A percentile compares a stretch with the other conserved stretches of the same genome.
These are phyloP conservation scores for Oncorhynchus gorbuscha DNA, from an alignment of 2,113 vertebrate species.

Conservation along the genomic window DNA sequence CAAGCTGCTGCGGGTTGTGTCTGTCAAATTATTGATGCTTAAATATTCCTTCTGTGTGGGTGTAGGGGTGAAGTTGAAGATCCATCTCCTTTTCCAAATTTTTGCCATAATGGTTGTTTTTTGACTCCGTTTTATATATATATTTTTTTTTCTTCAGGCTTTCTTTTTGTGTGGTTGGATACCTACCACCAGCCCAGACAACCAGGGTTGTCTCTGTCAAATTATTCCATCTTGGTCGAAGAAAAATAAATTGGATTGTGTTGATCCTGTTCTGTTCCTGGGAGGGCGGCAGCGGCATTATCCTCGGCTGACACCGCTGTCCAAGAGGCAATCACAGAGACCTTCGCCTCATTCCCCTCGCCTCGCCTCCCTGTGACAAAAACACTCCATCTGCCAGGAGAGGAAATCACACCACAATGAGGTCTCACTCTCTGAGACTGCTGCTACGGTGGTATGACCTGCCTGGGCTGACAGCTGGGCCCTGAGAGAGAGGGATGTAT, in stretches of 20 bases:
- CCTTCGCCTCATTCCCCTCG: constrained; percentile 53
- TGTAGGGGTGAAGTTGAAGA: constrained; percentile 55
- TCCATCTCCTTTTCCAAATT: constrained; percentile 36
- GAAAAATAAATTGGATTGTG: constrained; percentile 80
- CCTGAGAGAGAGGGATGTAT: constrained; percentile 4
- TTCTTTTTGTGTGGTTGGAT: constrained; percentile 40
- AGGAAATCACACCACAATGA: constrained; percentile 79
- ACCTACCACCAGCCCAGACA: constrained; percentile 21
- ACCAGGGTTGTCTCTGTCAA: constrained; percentile 70
- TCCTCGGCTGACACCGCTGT: constrained; percentile 75
- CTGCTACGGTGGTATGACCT: too few species aligned
- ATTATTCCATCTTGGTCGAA: constrained; percentile 78
- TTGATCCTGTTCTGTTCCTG: constrained; percentile 75
- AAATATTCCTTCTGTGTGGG: background rate
- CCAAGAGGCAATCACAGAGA: constrained; percentile 78
- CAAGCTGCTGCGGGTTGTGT: too few species aligned
- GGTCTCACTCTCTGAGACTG: constrained; percentile 58
- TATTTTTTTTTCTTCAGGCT: constrained; percentile 42
- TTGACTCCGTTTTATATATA: constrained; percentile 34
- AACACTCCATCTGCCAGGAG: constrained; percentile 75
- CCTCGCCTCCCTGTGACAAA: constrained; percentile 71
- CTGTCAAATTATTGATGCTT: too few species aligned
- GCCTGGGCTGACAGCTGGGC: constrained; percentile 35
- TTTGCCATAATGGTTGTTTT: constrained; percentile 66
- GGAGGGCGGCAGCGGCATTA: constrained; percentile 60